Conservation (phyloP, 2,888 invertebrate species). For the Monochamus alternatus region DNA sequence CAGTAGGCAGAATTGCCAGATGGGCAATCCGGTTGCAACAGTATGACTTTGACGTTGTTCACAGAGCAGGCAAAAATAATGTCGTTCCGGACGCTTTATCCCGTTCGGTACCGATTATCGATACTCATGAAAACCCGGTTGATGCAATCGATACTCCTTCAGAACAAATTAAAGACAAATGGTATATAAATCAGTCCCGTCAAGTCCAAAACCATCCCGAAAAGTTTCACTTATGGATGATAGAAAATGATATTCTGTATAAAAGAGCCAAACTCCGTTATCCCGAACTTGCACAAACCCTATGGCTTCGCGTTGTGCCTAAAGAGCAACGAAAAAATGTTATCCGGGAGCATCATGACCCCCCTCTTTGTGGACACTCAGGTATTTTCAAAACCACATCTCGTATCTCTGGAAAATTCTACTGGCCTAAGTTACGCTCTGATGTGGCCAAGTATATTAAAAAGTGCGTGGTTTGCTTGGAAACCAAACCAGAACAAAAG, state of each 20-base stretch:
- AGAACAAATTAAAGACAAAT: constrained; percentile 32
- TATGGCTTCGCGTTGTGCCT: constrained; percentile 30
- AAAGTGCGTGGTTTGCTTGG: constrained; percentile 17
- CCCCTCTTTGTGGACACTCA: constrained; percentile 25
- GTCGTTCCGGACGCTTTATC: constrained; percentile 42
- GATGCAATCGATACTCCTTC: constrained; percentile 38
- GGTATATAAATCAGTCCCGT: constrained; percentile 46
- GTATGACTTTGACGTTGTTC: constrained; percentile 49
- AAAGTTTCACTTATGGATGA: constrained; percentile 45
- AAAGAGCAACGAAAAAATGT: constrained; percentile 1
- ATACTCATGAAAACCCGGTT: not conserved
- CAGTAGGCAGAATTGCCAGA: constrained; percentile 35
- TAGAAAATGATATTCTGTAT: constrained; percentile 43
- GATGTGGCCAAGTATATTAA: constrained; percentile 35
- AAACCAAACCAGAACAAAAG: constrained; percentile 40
- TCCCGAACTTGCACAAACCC: constrained; percentile 27
- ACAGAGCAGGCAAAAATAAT: constrained; percentile 42
- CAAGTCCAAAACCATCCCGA: constrained; percentile 13
- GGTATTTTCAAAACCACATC: constrained; percentile 20
- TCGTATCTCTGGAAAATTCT: constrained; percentile 16
- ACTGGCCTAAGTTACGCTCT: constrained; percentile 25
- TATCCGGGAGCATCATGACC: constrained; percentile 19
- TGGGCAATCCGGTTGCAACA: constrained; percentile 43
- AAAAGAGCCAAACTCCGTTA: constrained; percentile 41
- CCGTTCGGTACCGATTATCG: constrained; percentile 2